Conservation (phyloP, 2,888 invertebrate species). For the Sinhomidia bicolor region DNA sequence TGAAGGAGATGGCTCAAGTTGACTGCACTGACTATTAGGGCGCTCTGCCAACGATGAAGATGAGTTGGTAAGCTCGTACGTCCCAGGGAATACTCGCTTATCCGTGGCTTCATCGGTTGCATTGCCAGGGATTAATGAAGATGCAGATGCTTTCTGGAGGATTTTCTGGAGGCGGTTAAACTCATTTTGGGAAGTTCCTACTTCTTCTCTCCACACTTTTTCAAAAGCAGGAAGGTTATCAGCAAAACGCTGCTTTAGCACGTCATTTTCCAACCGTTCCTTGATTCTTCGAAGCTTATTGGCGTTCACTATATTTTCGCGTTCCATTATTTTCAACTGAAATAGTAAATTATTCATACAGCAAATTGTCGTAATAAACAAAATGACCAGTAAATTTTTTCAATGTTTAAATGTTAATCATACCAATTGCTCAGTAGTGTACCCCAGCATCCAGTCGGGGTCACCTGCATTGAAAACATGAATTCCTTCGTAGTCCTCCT, state of each 20-base stretch:
- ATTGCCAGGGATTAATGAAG: not conserved
- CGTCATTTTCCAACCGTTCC: constrained; percentile 2
- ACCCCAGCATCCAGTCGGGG: constrained; percentile 45
- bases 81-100: not conserved
- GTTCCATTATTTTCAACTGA: constrained; percentile 52
- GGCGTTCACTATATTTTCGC: constrained; percentile 44
- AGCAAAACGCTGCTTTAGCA: not conserved
- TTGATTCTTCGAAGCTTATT: constrained; percentile 55
- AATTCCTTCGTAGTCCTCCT: constrained; percentile 42
- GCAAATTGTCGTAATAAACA: not conserved
- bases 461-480: constrained; percentile 21
- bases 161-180: constrained; percentile 33
- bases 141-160: not conserved
- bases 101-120: not conserved
- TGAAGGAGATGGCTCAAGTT: not conserved
- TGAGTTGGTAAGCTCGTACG: not conserved
- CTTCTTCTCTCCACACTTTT: constrained; percentile 45
- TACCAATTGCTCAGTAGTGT: constrained; percentile 55
- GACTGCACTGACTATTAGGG: not conserved
- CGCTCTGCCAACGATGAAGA: not conserved
- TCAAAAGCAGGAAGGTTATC: constrained; percentile 45
- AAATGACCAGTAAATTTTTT: not conserved
- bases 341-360: not conserved
- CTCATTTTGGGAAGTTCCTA: constrained; percentile 29
- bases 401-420: too few species aligned